Conservation (phyloP, 2,888 invertebrate genomes). For the Callosobruchus maculatus region DNA sequence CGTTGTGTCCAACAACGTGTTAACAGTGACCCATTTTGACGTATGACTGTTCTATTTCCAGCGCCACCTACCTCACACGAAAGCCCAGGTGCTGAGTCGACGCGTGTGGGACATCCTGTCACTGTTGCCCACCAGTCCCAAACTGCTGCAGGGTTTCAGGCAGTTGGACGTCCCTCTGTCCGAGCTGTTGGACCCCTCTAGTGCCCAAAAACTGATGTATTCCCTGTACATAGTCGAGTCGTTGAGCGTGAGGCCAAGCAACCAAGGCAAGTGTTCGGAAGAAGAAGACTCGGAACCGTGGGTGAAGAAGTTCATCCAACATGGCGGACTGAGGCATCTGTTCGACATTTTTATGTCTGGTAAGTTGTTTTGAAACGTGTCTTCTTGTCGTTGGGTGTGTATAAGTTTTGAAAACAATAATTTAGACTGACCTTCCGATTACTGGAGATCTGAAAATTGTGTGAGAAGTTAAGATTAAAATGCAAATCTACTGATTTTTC, state of each 20-base stretch:
- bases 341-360: conserved; percentile 92
- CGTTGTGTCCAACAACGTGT: too few relatives aligned
- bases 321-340: conserved; percentile 82
- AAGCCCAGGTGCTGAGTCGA: conserved; percentile 84
- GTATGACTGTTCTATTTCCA: conserved; percentile 47
- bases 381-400: too few relatives aligned
- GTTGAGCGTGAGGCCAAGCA: conserved; percentile 49
- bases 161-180: conserved; percentile 68
- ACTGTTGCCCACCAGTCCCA: conserved; percentile 85
- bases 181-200: conserved; percentile 79
- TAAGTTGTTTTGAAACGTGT: too few relatives aligned
- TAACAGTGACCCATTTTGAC: too few relatives aligned
- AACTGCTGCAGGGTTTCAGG: conserved; percentile 79
- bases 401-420: too few relatives aligned
- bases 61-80: conserved; percentile 73
- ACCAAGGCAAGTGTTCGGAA: conserved; percentile 24
- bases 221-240: conserved; percentile 88
- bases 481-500: too few relatives aligned
- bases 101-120: conserved; percentile 94
- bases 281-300: conserved; percentile 50
- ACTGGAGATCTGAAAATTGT: too few relatives aligned
- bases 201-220: conserved; percentile 93
- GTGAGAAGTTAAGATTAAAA: too few relatives aligned
- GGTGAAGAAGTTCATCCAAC: conserved; percentile 79
- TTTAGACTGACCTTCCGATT: too few relatives aligned